Evolutionary conservation across 2,888 invertebrate species (phyloP).

Genomic region (Strigamia crassipes): DNA sequence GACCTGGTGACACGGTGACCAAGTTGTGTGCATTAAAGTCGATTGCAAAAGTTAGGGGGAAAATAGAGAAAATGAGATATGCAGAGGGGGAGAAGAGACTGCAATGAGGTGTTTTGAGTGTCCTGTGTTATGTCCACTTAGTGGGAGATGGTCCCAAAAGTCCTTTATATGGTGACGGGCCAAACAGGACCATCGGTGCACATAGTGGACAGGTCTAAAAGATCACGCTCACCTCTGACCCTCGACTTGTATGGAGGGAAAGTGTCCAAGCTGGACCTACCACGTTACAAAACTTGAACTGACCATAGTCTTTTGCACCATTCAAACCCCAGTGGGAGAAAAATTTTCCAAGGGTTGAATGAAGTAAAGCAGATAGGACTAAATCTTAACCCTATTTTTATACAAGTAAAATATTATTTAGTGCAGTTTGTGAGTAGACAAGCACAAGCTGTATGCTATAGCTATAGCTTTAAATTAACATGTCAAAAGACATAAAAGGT

Average conservation of each 20-base stretch:
- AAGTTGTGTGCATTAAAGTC: constrained; percentile 25
- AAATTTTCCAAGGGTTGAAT: background rate
- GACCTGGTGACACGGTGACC: constrained; percentile 42
- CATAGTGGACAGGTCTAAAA: constrained; percentile 39
- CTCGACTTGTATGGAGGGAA: constrained; percentile 40
- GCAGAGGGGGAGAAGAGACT: constrained; percentile 6
- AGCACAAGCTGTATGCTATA: background rate
- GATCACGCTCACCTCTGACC: constrained; percentile 39
- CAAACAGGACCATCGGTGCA: constrained; percentile 42
- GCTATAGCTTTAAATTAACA: background rate
- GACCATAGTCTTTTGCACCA: constrained; percentile 14
- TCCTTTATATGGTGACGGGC: constrained; percentile 37
- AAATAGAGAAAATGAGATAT: constrained; percentile 2
- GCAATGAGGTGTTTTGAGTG: background rate
- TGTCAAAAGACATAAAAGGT: background rate
- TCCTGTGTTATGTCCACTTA: constrained; percentile 31
- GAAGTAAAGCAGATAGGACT: background rate
- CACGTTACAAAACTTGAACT: constrained; percentile 38
- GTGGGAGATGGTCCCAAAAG: constrained; percentile 41
- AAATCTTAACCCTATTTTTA: background rate
- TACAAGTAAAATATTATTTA: background rate
- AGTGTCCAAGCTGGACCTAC: constrained; percentile 40
- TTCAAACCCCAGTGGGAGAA: constrained; percentile 16
- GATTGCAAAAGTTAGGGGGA: constrained; percentile 5
- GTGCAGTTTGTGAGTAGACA: background rate